Evolutionary conservation across 2,888 invertebrate species (phyloP).

Genomic region (Drosophila multiciliata): DNA sequence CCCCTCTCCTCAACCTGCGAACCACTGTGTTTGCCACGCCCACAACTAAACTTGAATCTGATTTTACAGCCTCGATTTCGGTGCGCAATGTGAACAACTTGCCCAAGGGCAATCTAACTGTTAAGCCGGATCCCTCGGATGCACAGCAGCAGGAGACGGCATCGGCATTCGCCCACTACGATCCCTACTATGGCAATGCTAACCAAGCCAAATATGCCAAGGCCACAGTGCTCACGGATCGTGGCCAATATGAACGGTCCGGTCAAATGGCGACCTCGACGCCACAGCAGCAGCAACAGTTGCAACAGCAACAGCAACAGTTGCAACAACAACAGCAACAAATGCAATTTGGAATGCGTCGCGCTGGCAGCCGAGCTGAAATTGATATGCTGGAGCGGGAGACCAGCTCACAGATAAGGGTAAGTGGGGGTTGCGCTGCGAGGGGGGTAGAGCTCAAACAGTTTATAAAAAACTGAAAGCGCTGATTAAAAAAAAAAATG

Average conservation of each 20-base stretch:
- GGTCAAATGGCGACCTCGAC: slow-evolving; percentile 67
- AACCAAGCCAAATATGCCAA: slow-evolving; percentile 83
- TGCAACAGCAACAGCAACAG: slow-evolving; percentile 36
- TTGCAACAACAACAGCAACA: slow-evolving; percentile 50
- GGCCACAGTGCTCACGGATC: slow-evolving; percentile 81
- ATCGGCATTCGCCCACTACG: slow-evolving; percentile 76
- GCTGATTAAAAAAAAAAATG: not conserved
- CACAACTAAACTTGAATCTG: slow-evolving; percentile 8
- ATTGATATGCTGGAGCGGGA: slow-evolving; percentile 84
- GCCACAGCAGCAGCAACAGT: slow-evolving; percentile 45
- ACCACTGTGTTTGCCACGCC: not conserved
- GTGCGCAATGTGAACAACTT: slow-evolving; percentile 86
- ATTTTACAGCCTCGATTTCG: slow-evolving; percentile 89
- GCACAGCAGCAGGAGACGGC: slow-evolving; percentile 55
- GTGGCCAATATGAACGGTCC: slow-evolving; percentile 57
- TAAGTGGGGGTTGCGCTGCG: slow-evolving; percentile 63
- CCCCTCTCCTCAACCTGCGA: slow-evolving; percentile 20
- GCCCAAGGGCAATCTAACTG: slow-evolving; percentile 84
- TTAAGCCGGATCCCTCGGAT: slow-evolving; percentile 85
- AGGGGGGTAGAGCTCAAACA: not conserved
- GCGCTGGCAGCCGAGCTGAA: slow-evolving; percentile 84
- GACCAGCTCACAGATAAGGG: slow-evolving; percentile 84
- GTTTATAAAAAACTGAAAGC: not conserved
- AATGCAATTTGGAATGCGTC: slow-evolving; percentile 78
- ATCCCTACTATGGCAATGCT: slow-evolving; percentile 82